Evolutionary conservation across 2,888 invertebrate genomes (phyloP).

Genomic region (Euproctis similis): DNA sequence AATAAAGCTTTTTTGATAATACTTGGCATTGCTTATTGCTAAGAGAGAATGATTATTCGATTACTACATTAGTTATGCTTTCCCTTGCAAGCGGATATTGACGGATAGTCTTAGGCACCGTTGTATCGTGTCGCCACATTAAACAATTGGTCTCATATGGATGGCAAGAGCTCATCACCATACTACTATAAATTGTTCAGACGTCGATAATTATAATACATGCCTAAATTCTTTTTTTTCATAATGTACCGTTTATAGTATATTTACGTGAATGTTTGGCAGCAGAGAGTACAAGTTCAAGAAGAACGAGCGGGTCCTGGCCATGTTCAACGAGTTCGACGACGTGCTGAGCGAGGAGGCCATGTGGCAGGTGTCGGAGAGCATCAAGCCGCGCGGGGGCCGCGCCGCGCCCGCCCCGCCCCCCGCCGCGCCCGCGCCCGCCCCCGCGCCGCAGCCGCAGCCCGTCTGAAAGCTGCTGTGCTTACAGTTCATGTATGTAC

Average conservation of each 20-base stretch:
- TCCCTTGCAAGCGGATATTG: no score
- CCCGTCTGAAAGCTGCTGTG: constrained; percentile 2
- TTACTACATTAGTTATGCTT: no score
- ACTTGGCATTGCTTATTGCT: no score
- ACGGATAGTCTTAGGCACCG: no score
- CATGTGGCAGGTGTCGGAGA: constrained; percentile 98
- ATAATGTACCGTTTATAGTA: neutral
- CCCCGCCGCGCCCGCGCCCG: constrained; percentile 29
- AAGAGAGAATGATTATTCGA: no score
- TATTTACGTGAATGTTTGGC: constrained; percentile 10
- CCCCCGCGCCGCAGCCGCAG: constrained; percentile 25
- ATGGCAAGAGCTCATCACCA: no score
- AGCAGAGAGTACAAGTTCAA: constrained; percentile 92
- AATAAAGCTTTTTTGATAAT: no score
- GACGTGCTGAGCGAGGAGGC: constrained; percentile 97
- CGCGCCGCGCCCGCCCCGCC: constrained; percentile 42
- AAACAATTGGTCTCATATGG: no score
- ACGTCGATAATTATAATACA: no score
- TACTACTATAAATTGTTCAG: no score
- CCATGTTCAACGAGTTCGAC: constrained; percentile 97
- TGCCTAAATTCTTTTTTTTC: no score
- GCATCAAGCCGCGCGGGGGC: constrained; percentile 92
- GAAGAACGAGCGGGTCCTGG: constrained; percentile 93
- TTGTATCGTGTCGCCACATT: no score
- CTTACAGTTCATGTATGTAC: constrained; percentile 5